phyloP scores from a whole-genome alignment of 1,140 invertebrate species.

The Drosophila nannoptera region DNA sequence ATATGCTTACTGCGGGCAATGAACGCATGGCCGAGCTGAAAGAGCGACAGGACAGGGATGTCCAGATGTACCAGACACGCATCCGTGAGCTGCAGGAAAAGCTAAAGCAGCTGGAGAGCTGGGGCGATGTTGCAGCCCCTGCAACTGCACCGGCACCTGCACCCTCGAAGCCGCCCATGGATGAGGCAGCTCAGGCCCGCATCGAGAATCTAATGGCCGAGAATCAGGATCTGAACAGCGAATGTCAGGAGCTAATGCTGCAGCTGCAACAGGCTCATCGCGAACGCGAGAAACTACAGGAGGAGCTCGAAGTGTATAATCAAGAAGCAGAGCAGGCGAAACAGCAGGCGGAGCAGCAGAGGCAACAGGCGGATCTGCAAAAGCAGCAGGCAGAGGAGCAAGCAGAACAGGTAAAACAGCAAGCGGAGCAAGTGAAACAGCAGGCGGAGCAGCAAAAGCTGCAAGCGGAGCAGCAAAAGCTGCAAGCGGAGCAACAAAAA shows the following conservation, averaged over 20 bases:
- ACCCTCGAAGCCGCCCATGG: background rate
- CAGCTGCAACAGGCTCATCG: slow-evolving; percentile 80
- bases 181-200: slow-evolving; percentile 1
- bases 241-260: slow-evolving; percentile 86
- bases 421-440: background rate
- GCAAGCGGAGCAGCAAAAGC: slow-evolving; percentile 73
- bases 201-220: slow-evolving; percentile 58
- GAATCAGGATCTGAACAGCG: slow-evolving; percentile 82
- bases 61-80: slow-evolving; percentile 85
- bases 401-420: slow-evolving; percentile 19
- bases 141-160: slow-evolving; percentile 4
- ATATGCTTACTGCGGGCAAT: slow-evolving; percentile 87
- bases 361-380: slow-evolving; percentile 37
- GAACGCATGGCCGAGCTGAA: slow-evolving; percentile 88
- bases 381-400: background rate
- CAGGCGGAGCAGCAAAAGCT: slow-evolving; percentile 2
- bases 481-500: slow-evolving; percentile 81
- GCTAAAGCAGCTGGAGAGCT: slow-evolving; percentile 82
- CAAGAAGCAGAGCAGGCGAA: slow-evolving; percentile 79
- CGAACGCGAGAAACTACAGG: slow-evolving; percentile 51
- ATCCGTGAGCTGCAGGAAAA: slow-evolving; percentile 84
- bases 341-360: slow-evolving; percentile 22
- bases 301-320: slow-evolving; percentile 66
- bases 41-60: slow-evolving; percentile 87
- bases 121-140: slow-evolving; percentile 78